Evolutionary conservation across 2,113 vertebrate species (phyloP).

Genomic region (Psophia crepitans): DNA sequence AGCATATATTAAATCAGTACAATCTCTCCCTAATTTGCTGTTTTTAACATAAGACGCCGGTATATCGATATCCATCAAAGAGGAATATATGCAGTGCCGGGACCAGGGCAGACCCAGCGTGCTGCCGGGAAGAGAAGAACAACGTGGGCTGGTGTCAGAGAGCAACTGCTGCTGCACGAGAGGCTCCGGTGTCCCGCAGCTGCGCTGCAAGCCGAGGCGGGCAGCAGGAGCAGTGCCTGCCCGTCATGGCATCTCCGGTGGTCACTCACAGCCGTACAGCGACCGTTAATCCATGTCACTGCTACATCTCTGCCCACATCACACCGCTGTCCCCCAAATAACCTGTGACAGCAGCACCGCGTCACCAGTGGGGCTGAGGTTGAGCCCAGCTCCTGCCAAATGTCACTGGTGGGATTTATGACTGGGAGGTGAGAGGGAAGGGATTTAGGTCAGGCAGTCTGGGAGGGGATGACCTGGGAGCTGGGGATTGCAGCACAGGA

Average conservation of each 20-base stretch:
- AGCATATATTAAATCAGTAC: neutral
- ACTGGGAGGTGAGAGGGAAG: neutral
- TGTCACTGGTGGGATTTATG: neutral
- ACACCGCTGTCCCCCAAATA: neutral
- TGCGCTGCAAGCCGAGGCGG: fast-evolving
- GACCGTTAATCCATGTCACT: neutral
- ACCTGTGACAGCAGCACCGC: fast-evolving
- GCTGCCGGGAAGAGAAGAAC: no score
- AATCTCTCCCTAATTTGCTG: neutral
- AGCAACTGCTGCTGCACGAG: neutral
- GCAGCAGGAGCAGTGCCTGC: neutral
- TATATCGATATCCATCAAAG: fast-evolving
- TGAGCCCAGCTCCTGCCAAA: neutral
- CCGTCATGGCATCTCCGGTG: fast-evolving
- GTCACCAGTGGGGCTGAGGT: neutral
- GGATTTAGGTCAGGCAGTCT: constrained; percentile 37
- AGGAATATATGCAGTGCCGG: fast-evolving
- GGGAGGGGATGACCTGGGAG: neutral
- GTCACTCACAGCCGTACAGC: neutral
- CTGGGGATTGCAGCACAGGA: neutral
- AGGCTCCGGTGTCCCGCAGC: neutral
- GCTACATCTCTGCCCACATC: neutral
- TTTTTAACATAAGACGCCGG: neutral
- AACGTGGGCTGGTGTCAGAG: fast-evolving
- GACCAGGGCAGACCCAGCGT: fast-evolving